These are phyloP conservation scores for Dendrolimus kikuchii DNA, from an alignment of 1,140 invertebrate species.

Conservation along the genomic window DNA sequence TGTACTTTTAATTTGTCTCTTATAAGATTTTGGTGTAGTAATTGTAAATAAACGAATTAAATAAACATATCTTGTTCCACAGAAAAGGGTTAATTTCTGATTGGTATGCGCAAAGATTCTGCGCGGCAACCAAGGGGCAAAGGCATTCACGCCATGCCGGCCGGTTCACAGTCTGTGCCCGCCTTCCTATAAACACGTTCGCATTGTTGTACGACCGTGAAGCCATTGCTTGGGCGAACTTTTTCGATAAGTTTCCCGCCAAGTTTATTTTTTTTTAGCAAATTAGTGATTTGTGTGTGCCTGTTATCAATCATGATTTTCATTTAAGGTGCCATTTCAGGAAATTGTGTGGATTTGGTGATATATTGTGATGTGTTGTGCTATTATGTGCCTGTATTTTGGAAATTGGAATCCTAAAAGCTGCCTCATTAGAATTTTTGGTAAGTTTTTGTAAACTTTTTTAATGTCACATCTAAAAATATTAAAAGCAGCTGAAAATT, in stretches of 20 bases:
- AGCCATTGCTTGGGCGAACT: slow-evolving; percentile 38
- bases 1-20: too few relatives aligned
- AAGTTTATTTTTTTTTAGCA: slow-evolving; percentile 26
- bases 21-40: too few relatives aligned
- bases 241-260: slow-evolving; percentile 60
- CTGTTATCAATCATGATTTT: slow-evolving; percentile 4
- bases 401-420: slow-evolving; percentile 18
- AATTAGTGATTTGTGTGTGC: slow-evolving; percentile 18
- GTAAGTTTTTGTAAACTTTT: too few relatives aligned
- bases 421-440: too few relatives aligned
- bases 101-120: slow-evolving; percentile 48
- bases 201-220: slow-evolving; percentile 20
- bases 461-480: too few relatives aligned
- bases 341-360: too few relatives aligned
- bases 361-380: slow-evolving; percentile 13
- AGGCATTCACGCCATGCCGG: slow-evolving; percentile 32
- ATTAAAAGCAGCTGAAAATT: too few relatives aligned
- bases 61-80: slow-evolving; percentile 1
- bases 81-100: slow-evolving; percentile 27
- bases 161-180: slow-evolving; percentile 42
- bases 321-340: too few relatives aligned
- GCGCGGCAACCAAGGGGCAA: slow-evolving; percentile 35
- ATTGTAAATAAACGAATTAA: too few relatives aligned
- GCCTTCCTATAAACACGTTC: slow-evolving; percentile 26
- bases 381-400: slow-evolving; percentile 1